Base-by-base conservation (phyloP, 2,888 invertebrate genomes). In the Cylindroiulus punctatus region DNA sequence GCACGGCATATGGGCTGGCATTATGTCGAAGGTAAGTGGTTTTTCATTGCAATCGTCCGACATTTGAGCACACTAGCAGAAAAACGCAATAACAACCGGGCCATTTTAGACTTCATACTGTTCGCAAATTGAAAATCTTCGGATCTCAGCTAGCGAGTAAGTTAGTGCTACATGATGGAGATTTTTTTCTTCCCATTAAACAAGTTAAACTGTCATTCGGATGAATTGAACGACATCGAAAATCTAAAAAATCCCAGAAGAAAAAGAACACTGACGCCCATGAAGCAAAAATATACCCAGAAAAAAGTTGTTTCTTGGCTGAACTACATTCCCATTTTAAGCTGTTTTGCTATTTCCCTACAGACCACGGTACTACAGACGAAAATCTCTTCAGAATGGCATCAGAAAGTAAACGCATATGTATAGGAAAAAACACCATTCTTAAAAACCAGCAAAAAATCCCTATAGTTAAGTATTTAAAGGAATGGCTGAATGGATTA, bases 141-240 rank as follows among this genome's bases (percentile, higher is more conserved):
- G 76, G 76, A 76, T 76, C 76, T 14, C 76, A 76, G 30, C 30
- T 14, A 76, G 76, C 36, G 40, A 83, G 44, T 83, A 42, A 36
- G 32, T 44, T 83, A 42, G 40, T 40, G 83, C 26, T 22, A 32
- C 40, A 32, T 82, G 40, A n/a, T 19, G 26, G 40, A 5, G 40
- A 44, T 44, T 83, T 83, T 83, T 82, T 83, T n/a, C n/a, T n/a
- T 40, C 40, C 36, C 83, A 83, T 83, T 44, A 22, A 83, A 44
- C 83, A 83, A 83, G 83, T 42, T 42, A 83, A 83, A 83, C 83
- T 83, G 40, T 42, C 83, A 83, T 83, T 42, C 40, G 42, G 44
- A 83, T 22, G 44, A 40, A 83, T 22, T 42, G 44, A 83, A 83
- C 40, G 44, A n/a, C 83, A 83, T 83, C n/a, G 36, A 82, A 40